phyloP scores from a whole-genome alignment of 1,140 invertebrate species.

The Colletes gigas region DNA sequence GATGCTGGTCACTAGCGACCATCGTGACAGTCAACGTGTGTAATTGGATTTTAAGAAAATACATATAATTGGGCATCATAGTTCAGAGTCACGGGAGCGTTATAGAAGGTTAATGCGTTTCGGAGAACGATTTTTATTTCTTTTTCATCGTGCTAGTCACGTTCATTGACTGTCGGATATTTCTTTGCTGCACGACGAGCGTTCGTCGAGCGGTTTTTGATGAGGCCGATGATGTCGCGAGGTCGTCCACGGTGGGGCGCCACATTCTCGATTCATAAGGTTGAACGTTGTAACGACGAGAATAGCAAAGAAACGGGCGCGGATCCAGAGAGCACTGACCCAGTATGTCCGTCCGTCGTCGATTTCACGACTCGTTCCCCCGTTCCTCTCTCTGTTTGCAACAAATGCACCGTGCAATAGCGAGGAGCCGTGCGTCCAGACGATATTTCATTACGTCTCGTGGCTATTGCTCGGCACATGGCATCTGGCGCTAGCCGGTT shows the following conservation, averaged over 20 bases:
- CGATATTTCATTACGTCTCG: conserved; percentile 9
- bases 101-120: too few species aligned
- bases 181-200: conserved; percentile 19
- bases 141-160: background rate
- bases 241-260: conserved; percentile 67
- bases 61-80: too few species aligned
- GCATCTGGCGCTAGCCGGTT: background rate
- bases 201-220: conserved; percentile 10
- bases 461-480: background rate
- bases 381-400: conserved; percentile 27
- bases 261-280: conserved; percentile 65
- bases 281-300: conserved; percentile 55
- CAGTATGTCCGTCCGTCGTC: conserved; percentile 70
- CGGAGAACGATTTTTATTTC: too few species aligned
- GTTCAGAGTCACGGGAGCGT: too few species aligned
- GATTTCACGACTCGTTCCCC: conserved; percentile 57
- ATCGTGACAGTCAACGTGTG: too few species aligned
- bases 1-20: too few species aligned
- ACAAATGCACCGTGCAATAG: background rate
- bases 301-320: conserved; percentile 73
- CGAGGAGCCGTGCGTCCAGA: background rate
- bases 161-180: conserved; percentile 14
- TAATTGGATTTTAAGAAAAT: too few species aligned
- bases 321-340: conserved; percentile 78
- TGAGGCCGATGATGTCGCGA: conserved; percentile 40